These are phyloP conservation scores for Acipenser ruthenus DNA, from an alignment of 2,797 vertebrate genomes.

Conservation along the genomic window DNA sequence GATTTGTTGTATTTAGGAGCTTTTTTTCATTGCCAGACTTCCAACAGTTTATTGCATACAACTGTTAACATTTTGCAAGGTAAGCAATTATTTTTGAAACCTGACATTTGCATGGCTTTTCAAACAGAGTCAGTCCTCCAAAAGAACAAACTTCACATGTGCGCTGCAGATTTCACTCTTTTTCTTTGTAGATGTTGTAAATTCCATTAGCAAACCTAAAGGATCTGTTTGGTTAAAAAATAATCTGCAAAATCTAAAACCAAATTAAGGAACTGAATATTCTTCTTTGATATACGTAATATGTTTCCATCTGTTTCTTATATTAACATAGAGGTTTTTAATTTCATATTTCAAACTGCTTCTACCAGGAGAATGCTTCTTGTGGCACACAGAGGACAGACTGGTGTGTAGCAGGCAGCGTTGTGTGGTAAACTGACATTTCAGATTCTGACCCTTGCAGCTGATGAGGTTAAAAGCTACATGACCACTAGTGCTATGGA, in stretches of 20 bases:
- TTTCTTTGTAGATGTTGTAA: not conserved
- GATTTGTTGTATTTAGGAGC: slow-evolving; percentile 26
- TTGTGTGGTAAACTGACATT: too few species aligned
- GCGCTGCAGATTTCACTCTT: slow-evolving; percentile 17
- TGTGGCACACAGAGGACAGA: too few species aligned
- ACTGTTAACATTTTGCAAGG: slow-evolving; percentile 30
- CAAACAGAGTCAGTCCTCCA: slow-evolving; percentile 18
- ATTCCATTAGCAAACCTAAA: not conserved
- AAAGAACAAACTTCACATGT: slow-evolving; percentile 21
- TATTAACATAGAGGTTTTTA: too few species aligned
- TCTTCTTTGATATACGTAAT: too few species aligned
- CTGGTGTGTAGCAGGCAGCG: too few species aligned
- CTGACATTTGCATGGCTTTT: slow-evolving; percentile 11
- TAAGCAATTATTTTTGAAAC: slow-evolving; percentile 28
- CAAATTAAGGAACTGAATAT: not conserved
- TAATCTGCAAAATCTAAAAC: not conserved
- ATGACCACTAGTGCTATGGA: too few species aligned
- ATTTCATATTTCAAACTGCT: too few species aligned
- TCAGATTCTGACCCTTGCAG: too few species aligned
- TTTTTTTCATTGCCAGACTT: slow-evolving; percentile 23
- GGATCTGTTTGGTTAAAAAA: not conserved
- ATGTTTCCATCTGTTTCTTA: too few species aligned
- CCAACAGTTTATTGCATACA: slow-evolving; percentile 44
- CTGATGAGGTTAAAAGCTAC: too few species aligned
- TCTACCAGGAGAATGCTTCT: too few species aligned